phyloP scores from a whole-genome alignment of 2,113 vertebrate species.

The Synchiropus splendidus region DNA sequence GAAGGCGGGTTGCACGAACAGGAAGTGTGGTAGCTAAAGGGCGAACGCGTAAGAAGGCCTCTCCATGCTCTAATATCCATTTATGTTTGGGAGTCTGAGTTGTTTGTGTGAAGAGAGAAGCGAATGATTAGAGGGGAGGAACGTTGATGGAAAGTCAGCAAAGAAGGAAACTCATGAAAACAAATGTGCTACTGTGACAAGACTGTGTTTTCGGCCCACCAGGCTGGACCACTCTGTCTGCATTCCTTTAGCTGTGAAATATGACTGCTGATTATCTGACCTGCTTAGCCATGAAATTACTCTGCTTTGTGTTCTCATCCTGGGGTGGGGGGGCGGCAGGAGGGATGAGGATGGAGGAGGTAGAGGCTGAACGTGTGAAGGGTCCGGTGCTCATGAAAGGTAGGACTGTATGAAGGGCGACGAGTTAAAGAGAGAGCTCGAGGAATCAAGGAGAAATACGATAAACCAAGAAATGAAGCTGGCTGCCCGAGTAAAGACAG shows the following conservation, averaged over 20 bases:
- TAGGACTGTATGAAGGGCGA: slow-evolving; percentile 44
- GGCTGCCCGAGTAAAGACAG: slow-evolving; percentile 8
- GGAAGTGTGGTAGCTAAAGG: too few species aligned
- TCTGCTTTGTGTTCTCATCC: slow-evolving; percentile 43
- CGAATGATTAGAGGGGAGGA: too few species aligned
- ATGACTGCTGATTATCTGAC: slow-evolving; percentile 55
- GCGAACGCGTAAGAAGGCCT: too few species aligned
- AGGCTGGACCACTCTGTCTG: slow-evolving; percentile 27
- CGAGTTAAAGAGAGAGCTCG: slow-evolving; percentile 15
- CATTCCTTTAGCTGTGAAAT: slow-evolving; percentile 46
- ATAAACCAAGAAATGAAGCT: slow-evolving; percentile 12
- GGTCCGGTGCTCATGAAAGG: slow-evolving; percentile 12
- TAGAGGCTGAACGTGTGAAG: background rate
- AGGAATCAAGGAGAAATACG: slow-evolving; percentile 17
- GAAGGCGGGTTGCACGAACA: too few species aligned
- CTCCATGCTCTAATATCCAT: too few species aligned
- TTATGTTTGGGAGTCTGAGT: too few species aligned
- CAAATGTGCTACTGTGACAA: slow-evolving; percentile 21
- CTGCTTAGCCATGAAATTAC: slow-evolving; percentile 60
- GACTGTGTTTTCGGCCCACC: slow-evolving; percentile 26
- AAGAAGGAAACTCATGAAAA: slow-evolving; percentile 4
- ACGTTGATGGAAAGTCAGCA: slow-evolving; percentile 2
- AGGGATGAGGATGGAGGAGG: background rate
- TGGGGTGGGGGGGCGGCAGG: background rate
- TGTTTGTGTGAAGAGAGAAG: too few species aligned